Conservation (phyloP, 1,140 invertebrate genomes). For the Caenorhabditis tropicalis region DNA sequence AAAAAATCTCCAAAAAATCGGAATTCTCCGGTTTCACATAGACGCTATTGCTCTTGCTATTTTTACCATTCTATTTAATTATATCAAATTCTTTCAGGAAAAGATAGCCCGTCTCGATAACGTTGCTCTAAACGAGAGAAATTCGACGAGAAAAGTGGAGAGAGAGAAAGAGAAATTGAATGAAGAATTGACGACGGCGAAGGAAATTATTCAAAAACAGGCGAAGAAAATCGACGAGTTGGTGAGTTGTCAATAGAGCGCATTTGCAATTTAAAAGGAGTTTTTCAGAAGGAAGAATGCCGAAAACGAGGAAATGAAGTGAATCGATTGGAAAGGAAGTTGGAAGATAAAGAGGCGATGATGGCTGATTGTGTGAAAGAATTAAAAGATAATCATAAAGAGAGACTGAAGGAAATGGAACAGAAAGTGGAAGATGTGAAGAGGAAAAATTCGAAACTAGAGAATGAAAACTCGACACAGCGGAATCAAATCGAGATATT, state of each 20-base stretch:
- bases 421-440: slow-evolving; percentile 62
- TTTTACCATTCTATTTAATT: too few relatives aligned
- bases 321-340: slow-evolving; percentile 61
- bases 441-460: slow-evolving; percentile 62
- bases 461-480: slow-evolving; percentile 61
- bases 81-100: too few relatives aligned
- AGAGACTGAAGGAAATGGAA: slow-evolving; percentile 61
- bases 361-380: slow-evolving; percentile 67
- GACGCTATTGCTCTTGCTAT: too few relatives aligned
- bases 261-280: too few relatives aligned
- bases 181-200: slow-evolving; percentile 56
- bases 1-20: too few relatives aligned
- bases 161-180: slow-evolving; percentile 60
- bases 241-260: slow-evolving; percentile 44
- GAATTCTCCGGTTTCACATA: too few relatives aligned
- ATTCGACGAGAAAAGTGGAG: slow-evolving; percentile 58
- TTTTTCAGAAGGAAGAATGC: slow-evolving; percentile 64
- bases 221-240: slow-evolving; percentile 60
- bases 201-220: slow-evolving; percentile 60
- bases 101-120: slow-evolving; percentile 46
- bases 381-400: slow-evolving; percentile 63
- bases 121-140: slow-evolving; percentile 46
- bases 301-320: slow-evolving; percentile 60
- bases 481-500: slow-evolving; percentile 59
- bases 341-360: slow-evolving; percentile 66